Evolutionary conservation across 2,888 invertebrate genomes (phyloP), one percentile per base, ranked within the genome.

Genomic region (Spisula subtruncata): DNA sequence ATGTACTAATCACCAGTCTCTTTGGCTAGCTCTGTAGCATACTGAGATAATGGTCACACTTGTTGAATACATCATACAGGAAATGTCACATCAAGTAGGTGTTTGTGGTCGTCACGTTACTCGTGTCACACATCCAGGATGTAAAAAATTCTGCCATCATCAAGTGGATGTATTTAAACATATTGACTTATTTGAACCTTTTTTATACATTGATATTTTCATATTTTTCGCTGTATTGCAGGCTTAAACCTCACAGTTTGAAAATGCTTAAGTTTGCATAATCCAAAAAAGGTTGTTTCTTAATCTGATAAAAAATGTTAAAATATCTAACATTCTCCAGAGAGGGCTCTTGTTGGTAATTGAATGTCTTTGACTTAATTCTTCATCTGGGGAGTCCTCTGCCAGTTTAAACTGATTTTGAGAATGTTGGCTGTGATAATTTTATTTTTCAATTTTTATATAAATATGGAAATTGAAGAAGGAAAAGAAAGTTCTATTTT

Each of bases 51-150:
- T 75, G 75, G 75, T 75, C 75, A 18, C 18, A 18, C 32, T 75
- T 32, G 16, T 32, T 75, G 10, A 75, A 75, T 75, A 75, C 75
- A 16, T 35, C 18, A 5, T 75, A 75, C 32, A 35, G 35, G 75
- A 75, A 75, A 75, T 75, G 75, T 75, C 75, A 35, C 32, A 35
- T 75, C 35, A 18, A 75, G 75, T 75, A 35, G 29, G 14, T 35
- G 35, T 35, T 75, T 75, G 75, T 75, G n/a, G 75, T 35, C 32
- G n/a, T n/a, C n/a, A n/a, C n/a, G n/a, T n/a, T n/a, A n/a, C n/a
- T n/a, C n/a, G 75, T 18, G 41, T 41, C 75, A 75, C 75, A 1
- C 35, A 18, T 75, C 32, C 32, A 75, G 25, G 25, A 10, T 66
- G 14, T 66, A 66, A 25, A 2, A 41, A 66, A n/a, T 66, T 66